Percentiles rank a stretch among this genome's conserved stretches.
These are phyloP conservation scores for Cylloceria caligata DNA, from an alignment of 2,888 invertebrate genomes.

Conservation along the genomic window DNA sequence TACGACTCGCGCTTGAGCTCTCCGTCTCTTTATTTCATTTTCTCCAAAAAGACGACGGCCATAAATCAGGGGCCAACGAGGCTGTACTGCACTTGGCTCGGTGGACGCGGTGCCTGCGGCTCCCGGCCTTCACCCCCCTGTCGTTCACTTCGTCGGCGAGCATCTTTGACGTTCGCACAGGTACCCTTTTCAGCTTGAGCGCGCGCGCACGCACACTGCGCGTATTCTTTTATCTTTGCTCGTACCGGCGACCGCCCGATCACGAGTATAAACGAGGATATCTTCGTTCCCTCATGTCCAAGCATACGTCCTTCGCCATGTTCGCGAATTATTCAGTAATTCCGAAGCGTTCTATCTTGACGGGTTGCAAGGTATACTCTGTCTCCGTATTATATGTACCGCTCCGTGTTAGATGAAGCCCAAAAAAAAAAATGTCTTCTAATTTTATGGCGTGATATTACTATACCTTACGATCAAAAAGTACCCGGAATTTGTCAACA, in stretches of 20 bases:
- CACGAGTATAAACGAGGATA: slow-evolving; percentile 21
- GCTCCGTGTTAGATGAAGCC: neutral
- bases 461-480: too few relatives aligned
- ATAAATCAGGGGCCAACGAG: slow-evolving; percentile 81
- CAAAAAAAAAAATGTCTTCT: neutral
- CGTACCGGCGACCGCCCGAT: slow-evolving; percentile 10
- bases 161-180: slow-evolving; percentile 65
- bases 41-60: slow-evolving; percentile 71
- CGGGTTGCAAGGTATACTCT: neutral
- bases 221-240: slow-evolving; percentile 11
- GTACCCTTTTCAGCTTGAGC: neutral
- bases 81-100: slow-evolving; percentile 58
- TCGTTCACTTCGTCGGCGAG: slow-evolving; percentile 57
- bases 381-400: neutral
- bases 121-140: slow-evolving; percentile 47
- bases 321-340: slow-evolving; percentile 54
- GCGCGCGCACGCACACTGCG: slow-evolving; percentile 18
- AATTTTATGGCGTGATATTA: neutral
- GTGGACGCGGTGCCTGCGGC: slow-evolving; percentile 27
- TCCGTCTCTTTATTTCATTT: slow-evolving; percentile 22
- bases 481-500: too few relatives aligned
- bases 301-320: slow-evolving; percentile 30
- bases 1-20: slow-evolving; percentile 60
- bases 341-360: slow-evolving; percentile 11
- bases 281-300: slow-evolving; percentile 3